Evolutionary conservation across 2,797 vertebrate genomes (phyloP).

Genomic region (Catamblyrhynchus diadema): DNA sequence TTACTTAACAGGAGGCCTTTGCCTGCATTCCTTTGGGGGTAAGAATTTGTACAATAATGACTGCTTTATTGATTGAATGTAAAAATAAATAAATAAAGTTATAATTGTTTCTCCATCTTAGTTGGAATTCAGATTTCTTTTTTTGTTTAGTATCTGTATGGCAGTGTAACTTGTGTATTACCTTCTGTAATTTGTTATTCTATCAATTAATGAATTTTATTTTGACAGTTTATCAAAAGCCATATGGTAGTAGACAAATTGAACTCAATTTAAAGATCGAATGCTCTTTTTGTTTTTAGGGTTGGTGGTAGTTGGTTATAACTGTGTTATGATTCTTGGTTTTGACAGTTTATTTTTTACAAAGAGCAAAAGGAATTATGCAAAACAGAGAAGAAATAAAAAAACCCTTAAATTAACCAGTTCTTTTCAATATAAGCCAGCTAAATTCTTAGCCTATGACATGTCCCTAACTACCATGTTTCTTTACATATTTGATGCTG

Average conservation of each 20-base stretch:
- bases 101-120: neutral
- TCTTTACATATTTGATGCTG: neutral
- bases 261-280: neutral
- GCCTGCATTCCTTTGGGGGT: neutral
- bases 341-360: neutral
- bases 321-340: neutral
- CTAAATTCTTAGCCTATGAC: neutral
- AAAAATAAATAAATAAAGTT: neutral
- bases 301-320: neutral
- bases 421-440: neutral
- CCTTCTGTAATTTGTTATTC: neutral
- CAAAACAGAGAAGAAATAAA: neutral
- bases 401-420: neutral
- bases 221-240: neutral
- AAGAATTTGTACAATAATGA: neutral
- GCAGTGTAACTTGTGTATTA: neutral
- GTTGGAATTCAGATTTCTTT: neutral
- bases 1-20: neutral
- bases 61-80: neutral
- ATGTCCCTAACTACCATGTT: neutral
- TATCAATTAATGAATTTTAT: neutral
- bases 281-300: constrained; percentile 9
- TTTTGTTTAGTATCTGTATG: neutral
- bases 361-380: neutral
- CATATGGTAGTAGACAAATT: neutral